Conservation (phyloP, 1,140 invertebrate genomes). For the Caerostris darwini region DNA sequence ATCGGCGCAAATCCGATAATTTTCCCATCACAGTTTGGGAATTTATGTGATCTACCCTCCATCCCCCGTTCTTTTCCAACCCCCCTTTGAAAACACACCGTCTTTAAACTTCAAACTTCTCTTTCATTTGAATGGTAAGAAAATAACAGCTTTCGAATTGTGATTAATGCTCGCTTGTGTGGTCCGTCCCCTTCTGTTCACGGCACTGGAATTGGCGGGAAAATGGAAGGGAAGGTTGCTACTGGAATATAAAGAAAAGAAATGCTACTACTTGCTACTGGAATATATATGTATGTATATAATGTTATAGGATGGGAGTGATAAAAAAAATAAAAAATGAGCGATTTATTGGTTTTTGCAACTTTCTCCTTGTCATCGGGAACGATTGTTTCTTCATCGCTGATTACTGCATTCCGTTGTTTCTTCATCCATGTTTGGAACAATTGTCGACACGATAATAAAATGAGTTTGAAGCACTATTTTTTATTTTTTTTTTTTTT, state of each 20-base stretch:
- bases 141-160: constrained; percentile 64
- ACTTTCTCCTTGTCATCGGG: constrained; percentile 20
- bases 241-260: too few species aligned
- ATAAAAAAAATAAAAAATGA: neutral
- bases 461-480: neutral
- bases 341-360: constrained; percentile 61
- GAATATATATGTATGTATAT: neutral
- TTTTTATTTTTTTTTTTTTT: neutral
- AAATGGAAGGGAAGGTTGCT: too few species aligned
- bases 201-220: neutral
- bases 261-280: neutral
- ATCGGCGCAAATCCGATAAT: constrained; percentile 64
- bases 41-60: constrained; percentile 34
- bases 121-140: constrained; percentile 60
- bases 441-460: constrained; percentile 31
- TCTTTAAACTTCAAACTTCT: constrained; percentile 33
- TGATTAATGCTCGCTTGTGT: constrained; percentile 55
- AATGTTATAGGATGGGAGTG: too few species aligned
- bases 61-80: too few species aligned
- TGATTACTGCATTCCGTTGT: constrained; percentile 43
- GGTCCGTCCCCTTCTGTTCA: constrained; percentile 47
- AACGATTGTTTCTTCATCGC: constrained; percentile 53
- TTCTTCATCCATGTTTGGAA: constrained; percentile 67
- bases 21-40: constrained; percentile 39
- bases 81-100: constrained; percentile 15